These are phyloP conservation scores for Cheilosia grossa DNA, from an alignment of 2,888 invertebrate species.

Conservation along the genomic window DNA sequence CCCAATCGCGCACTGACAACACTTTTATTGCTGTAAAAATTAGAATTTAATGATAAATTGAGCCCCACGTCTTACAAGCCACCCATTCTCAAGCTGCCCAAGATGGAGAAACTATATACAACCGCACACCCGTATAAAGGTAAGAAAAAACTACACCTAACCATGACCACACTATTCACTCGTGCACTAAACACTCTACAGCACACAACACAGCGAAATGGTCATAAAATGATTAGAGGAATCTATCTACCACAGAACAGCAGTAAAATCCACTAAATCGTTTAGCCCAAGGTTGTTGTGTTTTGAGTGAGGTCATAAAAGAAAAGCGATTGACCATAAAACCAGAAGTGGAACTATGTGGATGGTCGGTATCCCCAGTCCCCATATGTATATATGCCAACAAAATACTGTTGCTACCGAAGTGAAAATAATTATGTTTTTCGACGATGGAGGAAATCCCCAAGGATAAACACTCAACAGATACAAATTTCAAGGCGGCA, in stretches of 20 bases:
- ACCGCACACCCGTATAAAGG: constrained; percentile 28
- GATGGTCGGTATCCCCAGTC: neutral
- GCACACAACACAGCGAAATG: constrained; percentile 57
- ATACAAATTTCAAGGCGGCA: constrained; percentile 64
- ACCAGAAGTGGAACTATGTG: constrained; percentile 66
- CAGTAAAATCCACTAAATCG: constrained; percentile 73
- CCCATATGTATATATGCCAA: constrained; percentile 38
- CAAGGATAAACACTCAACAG: constrained; percentile 53
- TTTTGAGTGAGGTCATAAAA: constrained; percentile 74
- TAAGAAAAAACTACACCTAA: constrained; percentile 53
- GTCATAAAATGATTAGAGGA: constrained; percentile 72
- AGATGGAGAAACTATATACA: constrained; percentile 33
- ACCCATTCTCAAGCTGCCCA: constrained; percentile 34
- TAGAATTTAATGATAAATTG: constrained; percentile 61
- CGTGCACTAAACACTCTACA: constrained; percentile 48
- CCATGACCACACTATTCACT: constrained; percentile 69
- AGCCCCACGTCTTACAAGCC: constrained; percentile 29
- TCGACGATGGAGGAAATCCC: neutral
- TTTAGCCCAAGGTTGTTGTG: constrained; percentile 65
- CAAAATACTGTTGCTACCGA: constrained; percentile 62
- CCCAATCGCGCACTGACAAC: constrained; percentile 30
- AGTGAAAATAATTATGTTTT: constrained; percentile 63
- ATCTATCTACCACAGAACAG: constrained; percentile 74
- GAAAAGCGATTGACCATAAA: constrained; percentile 74
- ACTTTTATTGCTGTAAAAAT: constrained; percentile 57